A percentile compares a stretch with the other conserved stretches of the same genome.
Evolutionary conservation across 2,113 vertebrate genomes (phyloP).

Genomic region (Grus americana): DNA sequence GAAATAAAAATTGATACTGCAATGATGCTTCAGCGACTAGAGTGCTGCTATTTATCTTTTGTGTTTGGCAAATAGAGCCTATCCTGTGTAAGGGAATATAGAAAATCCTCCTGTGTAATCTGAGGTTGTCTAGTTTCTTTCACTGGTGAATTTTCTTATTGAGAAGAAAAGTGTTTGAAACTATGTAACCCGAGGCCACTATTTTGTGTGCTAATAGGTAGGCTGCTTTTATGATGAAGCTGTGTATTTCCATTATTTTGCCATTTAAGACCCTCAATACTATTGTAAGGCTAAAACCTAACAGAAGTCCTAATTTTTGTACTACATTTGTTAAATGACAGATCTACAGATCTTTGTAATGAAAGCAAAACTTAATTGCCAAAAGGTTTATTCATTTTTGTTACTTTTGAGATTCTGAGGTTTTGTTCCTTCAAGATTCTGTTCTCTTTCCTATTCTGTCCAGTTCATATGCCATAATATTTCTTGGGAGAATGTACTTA

Average conservation of each 20-base stretch:
- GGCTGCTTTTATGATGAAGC: not conserved
- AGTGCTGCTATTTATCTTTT: conserved; percentile 12
- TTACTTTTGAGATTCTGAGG: not conserved
- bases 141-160: not conserved
- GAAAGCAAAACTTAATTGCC: not conserved
- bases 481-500: not conserved
- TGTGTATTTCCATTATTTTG: not conserved
- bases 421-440: not conserved
- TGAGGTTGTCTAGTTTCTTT: not conserved
- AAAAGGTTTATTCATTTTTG: not conserved
- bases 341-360: not conserved
- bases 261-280: not conserved
- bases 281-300: not conserved
- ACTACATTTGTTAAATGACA: not conserved
- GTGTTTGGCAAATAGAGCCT: not conserved
- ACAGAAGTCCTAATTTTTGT: not conserved
- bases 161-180: not conserved
- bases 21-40: not conserved
- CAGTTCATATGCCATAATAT: not conserved
- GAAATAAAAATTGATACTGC: not conserved
- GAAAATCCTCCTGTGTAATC: not conserved
- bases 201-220: not conserved
- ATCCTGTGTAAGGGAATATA: not conserved
- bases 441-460: not conserved
- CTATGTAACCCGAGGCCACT: not conserved